Evolutionary conservation across 2,797 vertebrate genomes (phyloP).

Genomic region (Macropus fuliginosus): DNA sequence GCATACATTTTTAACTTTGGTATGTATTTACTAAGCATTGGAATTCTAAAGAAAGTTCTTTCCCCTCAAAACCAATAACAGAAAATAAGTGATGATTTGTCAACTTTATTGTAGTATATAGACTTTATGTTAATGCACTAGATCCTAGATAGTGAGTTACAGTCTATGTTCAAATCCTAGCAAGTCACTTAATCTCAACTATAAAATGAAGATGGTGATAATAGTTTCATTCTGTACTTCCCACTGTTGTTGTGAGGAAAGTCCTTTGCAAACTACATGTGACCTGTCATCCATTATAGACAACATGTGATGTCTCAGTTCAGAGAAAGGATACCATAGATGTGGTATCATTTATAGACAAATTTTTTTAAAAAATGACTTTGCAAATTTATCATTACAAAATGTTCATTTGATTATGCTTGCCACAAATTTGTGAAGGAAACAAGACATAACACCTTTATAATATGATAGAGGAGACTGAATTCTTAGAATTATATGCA

Average conservation of each 20-base stretch:
- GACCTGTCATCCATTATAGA: not conserved
- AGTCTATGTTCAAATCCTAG: not conserved
- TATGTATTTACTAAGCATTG: not conserved
- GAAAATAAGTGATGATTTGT: not conserved
- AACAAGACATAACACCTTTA: not conserved
- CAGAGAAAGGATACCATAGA: not conserved
- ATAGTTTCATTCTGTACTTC: not conserved
- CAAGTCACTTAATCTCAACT: not conserved
- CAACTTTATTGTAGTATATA: not conserved
- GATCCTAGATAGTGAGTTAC: not conserved
- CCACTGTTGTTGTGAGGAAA: not conserved
- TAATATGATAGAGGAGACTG: not conserved
- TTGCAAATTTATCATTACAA: slow-evolving; percentile 17
- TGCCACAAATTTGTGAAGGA: not conserved
- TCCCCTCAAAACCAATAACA: not conserved
- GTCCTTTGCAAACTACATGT: not conserved
- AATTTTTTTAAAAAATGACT: not conserved
- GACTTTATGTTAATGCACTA: not conserved
- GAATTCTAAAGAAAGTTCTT: not conserved
- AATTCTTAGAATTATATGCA: not conserved
- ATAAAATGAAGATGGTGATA: not conserved
- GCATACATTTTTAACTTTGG: not conserved
- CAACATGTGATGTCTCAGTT: not conserved
- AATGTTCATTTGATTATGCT: slow-evolving; percentile 6
- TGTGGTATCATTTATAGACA: slow-evolving; percentile 44